These are phyloP conservation scores for Odocoileus virginianus DNA, from an alignment of 2,113 vertebrate genomes.

Conservation along the genomic window DNA sequence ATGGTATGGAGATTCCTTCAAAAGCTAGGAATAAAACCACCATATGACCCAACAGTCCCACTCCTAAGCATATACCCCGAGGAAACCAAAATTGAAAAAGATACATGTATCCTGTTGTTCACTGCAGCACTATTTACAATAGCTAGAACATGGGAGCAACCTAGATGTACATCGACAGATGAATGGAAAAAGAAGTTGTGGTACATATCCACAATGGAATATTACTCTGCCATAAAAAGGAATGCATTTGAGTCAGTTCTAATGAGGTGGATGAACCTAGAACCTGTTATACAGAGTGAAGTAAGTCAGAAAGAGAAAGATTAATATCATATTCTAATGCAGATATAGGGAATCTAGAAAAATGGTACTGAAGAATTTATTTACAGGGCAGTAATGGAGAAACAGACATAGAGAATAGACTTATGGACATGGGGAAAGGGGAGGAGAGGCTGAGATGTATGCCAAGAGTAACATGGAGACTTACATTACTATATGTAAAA, in stretches of 20 bases:
- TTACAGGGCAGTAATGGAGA: neutral
- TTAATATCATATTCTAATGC: fast-evolving
- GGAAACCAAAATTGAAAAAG: neutral
- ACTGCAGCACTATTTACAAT: neutral
- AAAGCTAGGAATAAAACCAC: no score
- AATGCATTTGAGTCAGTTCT: neutral
- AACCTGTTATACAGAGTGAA: neutral
- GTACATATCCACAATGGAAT: neutral
- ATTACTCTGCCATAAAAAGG: neutral
- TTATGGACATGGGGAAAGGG: neutral
- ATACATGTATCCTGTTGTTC: neutral
- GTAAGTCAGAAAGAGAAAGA: neutral
- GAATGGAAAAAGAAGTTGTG: neutral
- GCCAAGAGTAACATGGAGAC: neutral
- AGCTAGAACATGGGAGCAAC: neutral
- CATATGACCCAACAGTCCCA: no score
- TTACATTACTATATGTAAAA: neutral
- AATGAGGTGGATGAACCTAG: neutral
- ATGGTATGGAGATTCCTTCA: no score
- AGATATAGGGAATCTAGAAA: neutral
- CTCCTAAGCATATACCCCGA: no score
- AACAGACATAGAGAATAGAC: neutral
- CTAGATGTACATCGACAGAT: neutral
- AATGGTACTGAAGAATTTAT: neutral
- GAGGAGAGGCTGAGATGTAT: neutral